Percentiles rank a stretch among this genome's conserved stretches.
Evolutionary conservation across 1,140 invertebrate genomes (phyloP).

Genomic region (Agraylea sexmaculata): DNA sequence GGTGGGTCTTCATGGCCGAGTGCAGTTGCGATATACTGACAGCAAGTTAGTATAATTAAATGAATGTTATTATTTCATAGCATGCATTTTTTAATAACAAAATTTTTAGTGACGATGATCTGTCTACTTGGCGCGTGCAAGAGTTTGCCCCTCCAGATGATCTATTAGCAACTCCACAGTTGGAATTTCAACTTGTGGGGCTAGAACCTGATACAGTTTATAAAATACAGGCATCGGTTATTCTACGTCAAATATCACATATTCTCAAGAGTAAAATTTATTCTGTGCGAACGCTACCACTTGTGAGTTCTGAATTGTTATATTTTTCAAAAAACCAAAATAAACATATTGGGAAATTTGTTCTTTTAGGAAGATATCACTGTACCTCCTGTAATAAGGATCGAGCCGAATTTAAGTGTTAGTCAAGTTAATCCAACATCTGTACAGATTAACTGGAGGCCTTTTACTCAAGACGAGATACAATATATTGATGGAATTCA

Average conservation of each 20-base stretch:
- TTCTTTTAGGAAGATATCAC: constrained; percentile 31
- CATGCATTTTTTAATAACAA: constrained; percentile 4
- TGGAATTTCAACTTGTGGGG: constrained; percentile 68
- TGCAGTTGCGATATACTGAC: constrained; percentile 72
- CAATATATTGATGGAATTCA: constrained; percentile 49
- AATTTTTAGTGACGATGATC: constrained; percentile 49
- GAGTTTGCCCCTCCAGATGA: constrained; percentile 74
- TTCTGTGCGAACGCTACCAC: constrained; percentile 50
- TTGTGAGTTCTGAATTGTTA: constrained; percentile 25
- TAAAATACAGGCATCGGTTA: constrained; percentile 65
- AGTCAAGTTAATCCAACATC: constrained; percentile 65
- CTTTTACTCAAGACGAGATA: constrained; percentile 66
- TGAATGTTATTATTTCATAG: constrained; percentile 2
- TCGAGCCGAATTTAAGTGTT: constrained; percentile 58
- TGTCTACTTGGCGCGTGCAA: constrained; percentile 65
- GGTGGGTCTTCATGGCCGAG: constrained; percentile 72
- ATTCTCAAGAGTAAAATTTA: constrained; percentile 62
- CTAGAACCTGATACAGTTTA: constrained; percentile 71
- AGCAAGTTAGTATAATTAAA: constrained; percentile 47
- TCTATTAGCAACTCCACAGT: constrained; percentile 66
- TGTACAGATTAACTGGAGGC: constrained; percentile 67
- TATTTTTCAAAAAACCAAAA: constrained; percentile 14
- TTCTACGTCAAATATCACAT: constrained; percentile 57
- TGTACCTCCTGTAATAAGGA: constrained; percentile 50
- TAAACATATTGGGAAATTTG: constrained; percentile 1